Evolutionary conservation across 2,797 vertebrate genomes (phyloP).

Genomic region (Hippopotamyrus pictus): DNA sequence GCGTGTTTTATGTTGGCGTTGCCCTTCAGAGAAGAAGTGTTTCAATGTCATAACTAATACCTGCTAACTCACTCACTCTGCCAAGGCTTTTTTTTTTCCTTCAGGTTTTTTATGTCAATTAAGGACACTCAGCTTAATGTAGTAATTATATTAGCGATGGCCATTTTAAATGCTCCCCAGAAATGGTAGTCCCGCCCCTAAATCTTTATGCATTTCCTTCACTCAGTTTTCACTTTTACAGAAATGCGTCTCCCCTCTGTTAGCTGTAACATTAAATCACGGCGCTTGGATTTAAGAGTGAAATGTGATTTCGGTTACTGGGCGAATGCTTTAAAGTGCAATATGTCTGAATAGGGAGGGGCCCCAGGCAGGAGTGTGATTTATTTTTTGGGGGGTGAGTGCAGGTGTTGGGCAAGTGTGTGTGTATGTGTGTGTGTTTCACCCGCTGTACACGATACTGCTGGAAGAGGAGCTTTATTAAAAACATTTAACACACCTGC

Average conservation of each 20-base stretch:
- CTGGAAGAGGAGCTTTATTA: neutral
- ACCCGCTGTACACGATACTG: neutral
- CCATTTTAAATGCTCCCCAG: neutral
- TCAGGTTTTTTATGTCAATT: neutral
- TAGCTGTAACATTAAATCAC: slow-evolving; percentile 53
- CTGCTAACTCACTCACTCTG: neutral
- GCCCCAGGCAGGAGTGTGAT: slow-evolving; percentile 26
- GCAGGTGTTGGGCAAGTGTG: neutral
- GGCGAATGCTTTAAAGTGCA: slow-evolving; percentile 49
- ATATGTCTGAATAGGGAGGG: slow-evolving; percentile 39
- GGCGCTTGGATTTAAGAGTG: slow-evolving; percentile 48
- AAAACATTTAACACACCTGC: neutral
- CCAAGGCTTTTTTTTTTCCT: neutral
- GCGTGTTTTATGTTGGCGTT: neutral
- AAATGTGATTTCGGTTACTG: slow-evolving; percentile 53
- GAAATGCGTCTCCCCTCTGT: slow-evolving; percentile 37
- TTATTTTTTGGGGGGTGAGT: neutral
- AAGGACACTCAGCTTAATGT: neutral
- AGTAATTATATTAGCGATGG: neutral
- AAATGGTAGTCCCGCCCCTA: neutral
- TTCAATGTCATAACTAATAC: neutral
- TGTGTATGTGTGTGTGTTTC: neutral
- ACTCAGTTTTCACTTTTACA: neutral
- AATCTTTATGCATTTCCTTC: neutral
- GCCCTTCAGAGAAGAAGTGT: neutral